Evolutionary conservation across 2,797 vertebrate genomes (phyloP).

Genomic region (Scarus forsteni): DNA sequence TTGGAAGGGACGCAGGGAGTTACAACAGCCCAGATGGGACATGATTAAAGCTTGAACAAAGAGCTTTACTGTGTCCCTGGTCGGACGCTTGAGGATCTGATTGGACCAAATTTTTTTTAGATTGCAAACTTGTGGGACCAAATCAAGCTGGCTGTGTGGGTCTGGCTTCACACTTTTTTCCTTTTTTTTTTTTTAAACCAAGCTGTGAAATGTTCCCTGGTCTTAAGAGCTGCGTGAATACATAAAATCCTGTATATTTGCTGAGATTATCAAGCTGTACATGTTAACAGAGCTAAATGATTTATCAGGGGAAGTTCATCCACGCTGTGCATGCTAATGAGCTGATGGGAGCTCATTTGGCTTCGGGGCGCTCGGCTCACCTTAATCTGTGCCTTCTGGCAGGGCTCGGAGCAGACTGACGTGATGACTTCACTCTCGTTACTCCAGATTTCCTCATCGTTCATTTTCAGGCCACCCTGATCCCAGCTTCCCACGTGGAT

Average conservation of each 20-base stretch:
- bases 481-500: slow-evolving; percentile 99
- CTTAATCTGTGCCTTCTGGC: slow-evolving; percentile 97
- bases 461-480: slow-evolving; percentile 95
- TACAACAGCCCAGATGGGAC: slow-evolving; percentile 51
- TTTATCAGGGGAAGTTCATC: too few species aligned
- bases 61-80: slow-evolving; percentile 35
- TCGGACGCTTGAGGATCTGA: slow-evolving; percentile 28
- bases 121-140: slow-evolving; percentile 41
- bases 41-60: slow-evolving; percentile 59
- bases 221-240: neutral
- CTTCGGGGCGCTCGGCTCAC: slow-evolving; percentile 68
- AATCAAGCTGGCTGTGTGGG: slow-evolving; percentile 40
- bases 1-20: slow-evolving; percentile 30
- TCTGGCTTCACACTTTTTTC: slow-evolving; percentile 7
- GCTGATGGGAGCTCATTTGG: neutral
- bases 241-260: slow-evolving; percentile 3
- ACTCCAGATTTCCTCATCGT: slow-evolving; percentile 96
- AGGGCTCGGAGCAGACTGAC: slow-evolving; percentile 97
- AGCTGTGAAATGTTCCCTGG: neutral
- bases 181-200: slow-evolving; percentile 11
- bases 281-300: neutral
- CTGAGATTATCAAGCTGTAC: neutral
- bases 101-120: slow-evolving; percentile 23
- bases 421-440: slow-evolving; percentile 90
- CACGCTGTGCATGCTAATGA: neutral